Conservation (phyloP, 2,113 vertebrate genomes). For the Zosterops lateralis region DNA sequence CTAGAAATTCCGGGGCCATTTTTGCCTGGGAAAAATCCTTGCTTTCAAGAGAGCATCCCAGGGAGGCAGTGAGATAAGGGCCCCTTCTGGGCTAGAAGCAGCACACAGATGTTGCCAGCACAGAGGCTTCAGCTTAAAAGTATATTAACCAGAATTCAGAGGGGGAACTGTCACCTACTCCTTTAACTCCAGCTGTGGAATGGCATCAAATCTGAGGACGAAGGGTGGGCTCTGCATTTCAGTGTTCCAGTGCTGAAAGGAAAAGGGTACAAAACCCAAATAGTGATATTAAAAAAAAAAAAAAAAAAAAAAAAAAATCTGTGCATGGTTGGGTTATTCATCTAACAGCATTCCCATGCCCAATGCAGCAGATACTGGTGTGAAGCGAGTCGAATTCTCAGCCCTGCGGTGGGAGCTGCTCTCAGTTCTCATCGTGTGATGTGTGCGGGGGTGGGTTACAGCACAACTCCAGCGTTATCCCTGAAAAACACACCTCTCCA, state of each 20-base stretch:
- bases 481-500: neutral
- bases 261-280: neutral
- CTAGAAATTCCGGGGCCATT: neutral
- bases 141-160: neutral
- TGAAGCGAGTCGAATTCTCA: neutral
- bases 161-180: neutral
- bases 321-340: rapidly evolving
- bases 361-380: neutral
- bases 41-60: neutral
- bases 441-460: neutral
- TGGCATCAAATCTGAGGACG: neutral
- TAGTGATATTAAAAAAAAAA: neutral
- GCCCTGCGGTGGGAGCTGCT: neutral
- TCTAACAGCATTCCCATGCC: rapidly evolving
- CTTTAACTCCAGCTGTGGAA: neutral
- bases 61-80: neutral
- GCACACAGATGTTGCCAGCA: neutral
- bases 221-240: neutral
- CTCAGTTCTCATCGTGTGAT: rapidly evolving
- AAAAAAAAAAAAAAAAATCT: neutral
- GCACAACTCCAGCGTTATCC: neutral
- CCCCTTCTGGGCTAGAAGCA: neutral
- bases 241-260: neutral
- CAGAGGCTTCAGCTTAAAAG: neutral
- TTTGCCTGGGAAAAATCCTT: neutral